A percentile compares a stretch with the other conserved stretches of the same genome.
phyloP scores from a whole-genome alignment of 2,797 vertebrate species.

The Heliangelus exortis region DNA sequence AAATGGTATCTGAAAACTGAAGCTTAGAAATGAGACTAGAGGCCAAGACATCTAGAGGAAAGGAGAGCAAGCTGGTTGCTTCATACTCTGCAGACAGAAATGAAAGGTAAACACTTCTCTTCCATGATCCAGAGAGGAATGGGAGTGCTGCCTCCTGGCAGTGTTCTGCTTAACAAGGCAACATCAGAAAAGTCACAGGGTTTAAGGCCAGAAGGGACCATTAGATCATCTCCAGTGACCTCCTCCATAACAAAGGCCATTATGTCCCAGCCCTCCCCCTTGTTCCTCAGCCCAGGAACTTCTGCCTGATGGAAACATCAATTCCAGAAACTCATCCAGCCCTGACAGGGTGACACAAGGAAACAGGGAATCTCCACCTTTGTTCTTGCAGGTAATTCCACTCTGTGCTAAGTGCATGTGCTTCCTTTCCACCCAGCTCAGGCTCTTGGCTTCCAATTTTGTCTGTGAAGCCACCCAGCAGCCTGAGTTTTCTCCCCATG shows the following conservation, averaged over 20 bases:
- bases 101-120: background rate
- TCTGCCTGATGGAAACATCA: conserved; percentile 28
- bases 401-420: background rate
- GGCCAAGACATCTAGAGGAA: background rate
- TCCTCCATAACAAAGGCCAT: background rate
- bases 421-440: background rate
- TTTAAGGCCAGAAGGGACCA: conserved; percentile 23
- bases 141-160: conserved; percentile 31
- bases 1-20: background rate
- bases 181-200: background rate
- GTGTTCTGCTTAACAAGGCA: conserved; percentile 21
- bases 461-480: background rate
- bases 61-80: background rate
- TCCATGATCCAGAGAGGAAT: background rate
- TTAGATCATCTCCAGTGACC: conserved; percentile 21
- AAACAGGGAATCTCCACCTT: background rate
- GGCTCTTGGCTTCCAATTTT: background rate
- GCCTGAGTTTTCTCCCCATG: background rate
- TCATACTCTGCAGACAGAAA: conserved; percentile 4
- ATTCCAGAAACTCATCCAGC: background rate
- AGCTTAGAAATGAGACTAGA: background rate
- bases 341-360: background rate
- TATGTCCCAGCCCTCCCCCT: background rate
- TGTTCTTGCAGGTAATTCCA: background rate
- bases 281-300: background rate